Base-by-base conservation (phyloP, 2,113 vertebrate genomes). In the Phocoena sinus region DNA sequence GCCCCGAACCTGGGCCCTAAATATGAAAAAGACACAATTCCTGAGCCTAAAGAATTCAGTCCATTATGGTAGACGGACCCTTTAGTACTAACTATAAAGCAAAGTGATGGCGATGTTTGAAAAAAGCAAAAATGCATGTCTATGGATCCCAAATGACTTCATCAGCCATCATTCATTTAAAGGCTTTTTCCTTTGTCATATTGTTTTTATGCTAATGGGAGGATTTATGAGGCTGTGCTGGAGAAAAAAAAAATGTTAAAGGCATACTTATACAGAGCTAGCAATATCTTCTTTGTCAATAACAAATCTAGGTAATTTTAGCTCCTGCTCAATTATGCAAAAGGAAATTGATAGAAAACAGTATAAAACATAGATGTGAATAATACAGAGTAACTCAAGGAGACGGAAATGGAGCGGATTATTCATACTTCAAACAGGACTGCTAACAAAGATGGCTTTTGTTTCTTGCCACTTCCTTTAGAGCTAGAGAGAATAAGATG, bases 241-340 rank as follows among this genome's bases (percentile, higher is more conserved):
- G 53, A 84, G 63, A 36, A 89, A 47, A 73, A 41, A 85, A 56
- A 76, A 33, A 20, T 90, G 28, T 56, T 60, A 79, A 93, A 50
- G 53, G 15, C 21, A 28, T 58, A 33, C 9, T 36, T 65, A 65
- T 15, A 67, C 12, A 33, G 86, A 83, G 47, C 23, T 79, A 97
- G 38, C 14, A 77, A 71, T 15, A 88, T 65, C 21, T 56, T 28
- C 11, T 94, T 85, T 93, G 28, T 12, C 44, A 93, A 50, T 62
- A 96, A 71, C 31, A 91, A 81, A 74, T 53, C 13, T 47, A 71
- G 26, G 47, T 60, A 88, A 88, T 94, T 93, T 95, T 91, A 81
- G 60, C 58, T 84, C 90, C 23, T 94, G 56, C 63, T 92, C 9
- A 95, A 60, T 93, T 95, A 93, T 47, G 33, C 33, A 62, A 81